Evolutionary conservation across 1,140 invertebrate species (phyloP).

Genomic region (Euglossa dilemma): DNA sequence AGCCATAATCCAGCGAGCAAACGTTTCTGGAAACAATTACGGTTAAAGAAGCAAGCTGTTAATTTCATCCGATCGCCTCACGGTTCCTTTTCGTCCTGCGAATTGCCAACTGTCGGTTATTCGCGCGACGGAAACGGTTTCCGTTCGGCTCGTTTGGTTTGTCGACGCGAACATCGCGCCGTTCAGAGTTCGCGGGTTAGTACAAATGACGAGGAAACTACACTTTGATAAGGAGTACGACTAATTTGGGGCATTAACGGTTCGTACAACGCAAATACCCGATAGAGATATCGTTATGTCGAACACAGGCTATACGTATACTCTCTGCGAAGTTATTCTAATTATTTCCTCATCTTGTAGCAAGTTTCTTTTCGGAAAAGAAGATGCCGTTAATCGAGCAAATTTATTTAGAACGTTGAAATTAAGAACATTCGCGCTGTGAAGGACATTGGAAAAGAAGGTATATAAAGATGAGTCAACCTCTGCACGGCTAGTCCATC

Average conservation of each 20-base stretch:
- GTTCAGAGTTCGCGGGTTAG: not conserved
- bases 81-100: not conserved
- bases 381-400: not conserved
- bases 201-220: no score
- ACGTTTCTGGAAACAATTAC: constrained; percentile 7
- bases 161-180: no score
- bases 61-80: not conserved
- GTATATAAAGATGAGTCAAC: not conserved
- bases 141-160: not conserved
- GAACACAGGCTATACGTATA: no score
- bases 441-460: not conserved
- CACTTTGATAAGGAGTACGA: not conserved
- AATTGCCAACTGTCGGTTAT: not conserved
- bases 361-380: not conserved
- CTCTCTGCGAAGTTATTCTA: not conserved
- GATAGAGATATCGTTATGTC: no score
- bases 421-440: no score
- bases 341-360: not conserved
- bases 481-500: no score
- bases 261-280: not conserved
- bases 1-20: not conserved
- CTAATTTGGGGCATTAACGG: not conserved
- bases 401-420: not conserved
- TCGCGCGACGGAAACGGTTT: not conserved
- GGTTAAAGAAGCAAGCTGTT: not conserved